Percentiles rank a stretch among this genome's conserved stretches.
Evolutionary conservation across 2,888 invertebrate species (phyloP).

Genomic region (Orthosia gothica): DNA sequence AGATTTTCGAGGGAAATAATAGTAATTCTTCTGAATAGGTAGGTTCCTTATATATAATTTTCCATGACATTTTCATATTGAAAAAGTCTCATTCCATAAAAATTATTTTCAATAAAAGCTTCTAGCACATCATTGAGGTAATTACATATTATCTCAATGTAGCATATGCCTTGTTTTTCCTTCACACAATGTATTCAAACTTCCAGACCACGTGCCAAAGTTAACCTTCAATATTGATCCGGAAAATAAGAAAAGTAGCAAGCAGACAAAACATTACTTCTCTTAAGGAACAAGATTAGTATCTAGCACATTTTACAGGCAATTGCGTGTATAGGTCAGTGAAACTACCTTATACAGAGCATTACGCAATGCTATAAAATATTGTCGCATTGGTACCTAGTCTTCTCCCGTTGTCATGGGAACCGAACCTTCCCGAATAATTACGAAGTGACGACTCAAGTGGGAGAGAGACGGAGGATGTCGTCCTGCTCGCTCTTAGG

Average conservation of each 20-base stretch:
- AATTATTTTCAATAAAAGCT: background rate
- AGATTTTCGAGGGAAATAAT: background rate
- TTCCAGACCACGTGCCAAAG: slow-evolving; percentile 10
- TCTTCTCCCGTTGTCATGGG: slow-evolving; percentile 70
- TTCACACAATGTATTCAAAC: background rate
- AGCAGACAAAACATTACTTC: background rate
- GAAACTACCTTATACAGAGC: slow-evolving; percentile 1
- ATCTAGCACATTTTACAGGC: slow-evolving; percentile 11
- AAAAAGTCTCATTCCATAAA: background rate
- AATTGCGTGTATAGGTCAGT: slow-evolving; percentile 24
- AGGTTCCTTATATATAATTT: background rate
- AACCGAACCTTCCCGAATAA: slow-evolving; percentile 63
- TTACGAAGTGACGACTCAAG: slow-evolving; percentile 14
- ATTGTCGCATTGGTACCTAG: slow-evolving; percentile 52
- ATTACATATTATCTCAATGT: too few relatives aligned
- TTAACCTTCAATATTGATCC: slow-evolving; percentile 18
- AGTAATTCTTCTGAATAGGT: background rate
- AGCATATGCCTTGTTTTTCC: background rate
- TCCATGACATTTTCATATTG: background rate
- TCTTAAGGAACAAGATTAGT: background rate
- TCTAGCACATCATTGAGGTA: background rate
- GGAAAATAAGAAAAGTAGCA: background rate
- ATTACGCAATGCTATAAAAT: slow-evolving; percentile 52
- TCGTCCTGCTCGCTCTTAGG: slow-evolving; percentile 41
- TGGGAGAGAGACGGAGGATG: slow-evolving; percentile 29